Conservation (phyloP, 2,888 invertebrate species). For the Liodrosophila aerea region DNA sequence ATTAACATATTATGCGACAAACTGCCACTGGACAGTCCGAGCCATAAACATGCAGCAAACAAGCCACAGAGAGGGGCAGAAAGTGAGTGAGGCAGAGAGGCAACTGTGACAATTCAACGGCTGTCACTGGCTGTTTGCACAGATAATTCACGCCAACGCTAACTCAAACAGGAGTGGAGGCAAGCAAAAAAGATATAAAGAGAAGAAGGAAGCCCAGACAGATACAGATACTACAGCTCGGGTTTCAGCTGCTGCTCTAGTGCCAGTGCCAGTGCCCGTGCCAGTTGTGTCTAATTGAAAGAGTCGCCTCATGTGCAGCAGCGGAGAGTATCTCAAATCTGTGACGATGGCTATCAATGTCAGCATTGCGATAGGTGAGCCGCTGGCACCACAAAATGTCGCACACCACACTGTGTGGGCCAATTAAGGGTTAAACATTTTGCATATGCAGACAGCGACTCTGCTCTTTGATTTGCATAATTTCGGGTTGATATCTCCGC, state of each 20-base stretch:
- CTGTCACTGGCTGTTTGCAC: conserved; percentile 75
- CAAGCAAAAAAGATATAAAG: not conserved
- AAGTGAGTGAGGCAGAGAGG: not conserved
- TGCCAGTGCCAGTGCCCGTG: no score
- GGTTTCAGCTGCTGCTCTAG: conserved; percentile 10
- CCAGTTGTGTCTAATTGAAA: conserved; percentile 60
- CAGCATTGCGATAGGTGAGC: conserved; percentile 65
- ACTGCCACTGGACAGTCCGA: conserved; percentile 67
- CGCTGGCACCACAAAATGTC: conserved; percentile 51
- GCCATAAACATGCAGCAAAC: conserved; percentile 11
- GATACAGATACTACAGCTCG: conserved; percentile 25
- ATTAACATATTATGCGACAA: conserved; percentile 78
- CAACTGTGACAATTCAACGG: conserved; percentile 74
- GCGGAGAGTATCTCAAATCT: conserved; percentile 45
- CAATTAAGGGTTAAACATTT: conserved; percentile 81
- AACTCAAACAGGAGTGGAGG: conserved; percentile 4
- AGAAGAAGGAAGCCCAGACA: conserved; percentile 15
- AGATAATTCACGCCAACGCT: conserved; percentile 76
- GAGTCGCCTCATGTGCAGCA: conserved; percentile 45
- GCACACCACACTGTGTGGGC: conserved; percentile 53
- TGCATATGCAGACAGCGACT: conserved; percentile 55
- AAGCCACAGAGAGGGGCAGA: not conserved
- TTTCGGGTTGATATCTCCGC: conserved; percentile 55
- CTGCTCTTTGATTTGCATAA: conserved; percentile 71
- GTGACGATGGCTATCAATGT: conserved; percentile 72